A percentile compares a stretch with the other conserved stretches of the same genome.
Evolutionary conservation across 1,140 invertebrate genomes (phyloP).

Genomic region (Caenorhabditis elegans): DNA sequence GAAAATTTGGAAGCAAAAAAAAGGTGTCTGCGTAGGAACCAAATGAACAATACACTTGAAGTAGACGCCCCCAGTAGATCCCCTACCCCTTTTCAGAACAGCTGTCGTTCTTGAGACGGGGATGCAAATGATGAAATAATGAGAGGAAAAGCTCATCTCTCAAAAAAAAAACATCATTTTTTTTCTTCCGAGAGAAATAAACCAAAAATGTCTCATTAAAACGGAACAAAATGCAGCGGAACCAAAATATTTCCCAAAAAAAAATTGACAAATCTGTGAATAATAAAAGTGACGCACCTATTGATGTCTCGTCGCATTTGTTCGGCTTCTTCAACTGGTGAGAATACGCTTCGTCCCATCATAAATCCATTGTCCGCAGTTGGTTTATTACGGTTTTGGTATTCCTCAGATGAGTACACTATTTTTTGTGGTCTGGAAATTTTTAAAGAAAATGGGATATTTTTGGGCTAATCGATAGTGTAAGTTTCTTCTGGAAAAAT

Average conservation of each 20-base stretch:
- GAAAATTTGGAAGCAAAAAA: background rate
- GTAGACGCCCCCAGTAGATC: background rate
- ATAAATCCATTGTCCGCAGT: slow-evolving; percentile 20
- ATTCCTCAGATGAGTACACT: background rate
- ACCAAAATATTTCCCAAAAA: too few species aligned
- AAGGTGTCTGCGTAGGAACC: background rate
- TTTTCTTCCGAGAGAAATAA: background rate
- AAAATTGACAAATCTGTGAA: background rate
- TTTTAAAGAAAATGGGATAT: too few species aligned
- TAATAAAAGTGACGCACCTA: background rate
- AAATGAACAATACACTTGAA: background rate
- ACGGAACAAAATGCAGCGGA: too few species aligned
- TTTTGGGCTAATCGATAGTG: too few species aligned
- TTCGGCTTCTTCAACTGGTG: slow-evolving; percentile 46
- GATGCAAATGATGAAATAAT: slow-evolving; percentile 15
- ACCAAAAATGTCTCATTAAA: background rate
- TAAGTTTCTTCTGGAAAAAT: too few species aligned
- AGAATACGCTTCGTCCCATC: slow-evolving; percentile 47
- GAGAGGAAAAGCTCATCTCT: background rate
- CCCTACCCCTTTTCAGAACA: too few species aligned
- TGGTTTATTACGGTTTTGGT: background rate
- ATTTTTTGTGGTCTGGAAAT: slow-evolving; percentile 17
- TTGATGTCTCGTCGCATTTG: slow-evolving; percentile 42
- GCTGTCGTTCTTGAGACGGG: background rate
- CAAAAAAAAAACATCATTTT: too few species aligned